Conservation (phyloP, 2,888 invertebrate species). For the Torymus tubicola region DNA sequence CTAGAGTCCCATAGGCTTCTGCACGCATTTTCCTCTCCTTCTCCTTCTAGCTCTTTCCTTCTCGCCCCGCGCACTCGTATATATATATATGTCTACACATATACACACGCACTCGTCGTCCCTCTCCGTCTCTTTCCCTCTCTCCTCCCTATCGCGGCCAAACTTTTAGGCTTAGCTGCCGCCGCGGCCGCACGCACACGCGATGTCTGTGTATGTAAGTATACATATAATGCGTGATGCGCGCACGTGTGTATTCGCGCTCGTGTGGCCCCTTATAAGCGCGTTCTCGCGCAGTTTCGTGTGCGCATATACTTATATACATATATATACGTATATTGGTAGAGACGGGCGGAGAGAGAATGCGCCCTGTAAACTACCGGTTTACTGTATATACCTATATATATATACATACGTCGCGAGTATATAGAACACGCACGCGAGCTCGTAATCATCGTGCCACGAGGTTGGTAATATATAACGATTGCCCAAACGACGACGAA, state of each 20-base stretch:
- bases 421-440: constrained; percentile 23
- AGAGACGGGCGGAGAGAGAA: background rate
- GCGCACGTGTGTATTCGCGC: background rate
- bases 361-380: constrained; percentile 45
- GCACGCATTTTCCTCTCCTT: constrained; percentile 56
- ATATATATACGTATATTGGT: background rate
- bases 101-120: constrained; percentile 8
- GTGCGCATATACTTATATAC: too few species aligned
- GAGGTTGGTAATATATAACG: constrained; percentile 12
- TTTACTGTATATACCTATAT: background rate
- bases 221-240: too few species aligned
- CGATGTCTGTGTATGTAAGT: background rate
- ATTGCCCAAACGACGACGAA: background rate
- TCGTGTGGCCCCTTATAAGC: background rate
- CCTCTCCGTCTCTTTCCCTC: constrained; percentile 35
- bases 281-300: background rate
- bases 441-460: constrained; percentile 22
- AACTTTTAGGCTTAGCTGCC: constrained; percentile 49
- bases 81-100: too few species aligned
- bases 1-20: constrained; percentile 37
- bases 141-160: constrained; percentile 30
- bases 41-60: constrained; percentile 40
- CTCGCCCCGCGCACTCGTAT: background rate
- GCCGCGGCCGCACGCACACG: background rate
- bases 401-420: background rate